These are phyloP conservation scores for Notarius lentiginosus DNA, from an alignment of 2,113 vertebrate species.

Conservation along the genomic window DNA sequence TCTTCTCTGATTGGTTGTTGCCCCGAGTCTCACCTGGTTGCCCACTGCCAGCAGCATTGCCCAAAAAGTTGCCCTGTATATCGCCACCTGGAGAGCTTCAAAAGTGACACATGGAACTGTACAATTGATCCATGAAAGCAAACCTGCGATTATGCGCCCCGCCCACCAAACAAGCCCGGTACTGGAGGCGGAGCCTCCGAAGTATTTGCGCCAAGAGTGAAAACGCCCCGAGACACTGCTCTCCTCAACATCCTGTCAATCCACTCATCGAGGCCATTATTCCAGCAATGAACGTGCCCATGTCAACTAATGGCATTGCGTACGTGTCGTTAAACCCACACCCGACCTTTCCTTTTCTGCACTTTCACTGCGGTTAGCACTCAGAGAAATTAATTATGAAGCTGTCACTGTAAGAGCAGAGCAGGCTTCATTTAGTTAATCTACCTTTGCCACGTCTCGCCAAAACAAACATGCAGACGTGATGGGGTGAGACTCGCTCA, in stretches of 20 bases:
- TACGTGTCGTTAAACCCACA: conserved; percentile 8
- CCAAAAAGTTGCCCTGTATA: too few relatives aligned
- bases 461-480: conserved; percentile 2
- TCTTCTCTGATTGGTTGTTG: too few relatives aligned
- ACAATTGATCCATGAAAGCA: background rate
- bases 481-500: conserved; percentile 5
- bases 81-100: too few relatives aligned
- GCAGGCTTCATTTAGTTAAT: background rate
- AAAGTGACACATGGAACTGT: background rate
- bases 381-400: conserved; percentile 10
- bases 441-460: background rate
- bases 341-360: background rate
- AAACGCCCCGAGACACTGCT: background rate
- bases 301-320: background rate
- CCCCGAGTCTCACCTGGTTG: too few relatives aligned
- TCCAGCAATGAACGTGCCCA: background rate
- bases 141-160: background rate
- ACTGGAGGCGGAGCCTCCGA: background rate
- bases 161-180: too few relatives aligned
- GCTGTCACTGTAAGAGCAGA: conserved; percentile 7
- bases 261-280: conserved; percentile 15
- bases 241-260: conserved; percentile 1
- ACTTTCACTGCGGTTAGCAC: background rate
- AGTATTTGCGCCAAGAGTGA: background rate
- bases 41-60: too few relatives aligned